A percentile compares a stretch with the other conserved stretches of the same genome.
phyloP scores from a whole-genome alignment of 2,888 invertebrate species.

The Sarcophaga variegata region DNA sequence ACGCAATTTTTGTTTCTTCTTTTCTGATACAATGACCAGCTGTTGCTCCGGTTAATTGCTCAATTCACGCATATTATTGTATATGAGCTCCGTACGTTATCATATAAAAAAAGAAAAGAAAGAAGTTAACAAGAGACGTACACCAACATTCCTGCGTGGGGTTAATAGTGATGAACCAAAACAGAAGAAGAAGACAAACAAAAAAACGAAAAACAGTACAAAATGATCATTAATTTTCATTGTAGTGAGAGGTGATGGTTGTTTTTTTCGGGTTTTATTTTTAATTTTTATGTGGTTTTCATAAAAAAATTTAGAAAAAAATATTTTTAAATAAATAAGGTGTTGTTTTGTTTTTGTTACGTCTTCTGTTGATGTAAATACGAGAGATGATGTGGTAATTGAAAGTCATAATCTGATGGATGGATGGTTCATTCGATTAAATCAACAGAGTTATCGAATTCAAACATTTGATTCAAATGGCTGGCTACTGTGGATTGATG shows the following conservation, averaged over 20 bases:
- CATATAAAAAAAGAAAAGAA: not conserved
- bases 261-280: conserved; percentile 14
- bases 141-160: conserved; percentile 56
- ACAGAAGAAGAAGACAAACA: not conserved
- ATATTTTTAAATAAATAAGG: no score
- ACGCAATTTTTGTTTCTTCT: conserved; percentile 8
- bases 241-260: conserved; percentile 38
- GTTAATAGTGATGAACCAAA: conserved; percentile 17
- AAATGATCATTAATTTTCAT: conserved; percentile 58
- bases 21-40: conserved; percentile 20
- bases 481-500: conserved; percentile 38
- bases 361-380: conserved; percentile 7
- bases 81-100: not conserved
- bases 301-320: conserved; percentile 14
- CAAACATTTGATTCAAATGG: not conserved
- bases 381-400: conserved; percentile 36
- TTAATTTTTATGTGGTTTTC: not conserved
- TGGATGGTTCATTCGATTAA: not conserved
- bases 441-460: conserved; percentile 22
- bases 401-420: conserved; percentile 40
- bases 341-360: conserved; percentile 33
- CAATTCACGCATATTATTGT: conserved; percentile 1
- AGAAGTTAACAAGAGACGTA: not conserved
- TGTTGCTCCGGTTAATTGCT: conserved; percentile 28
- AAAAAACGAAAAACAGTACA: not conserved